Base-by-base conservation (phyloP, 53 echinoderm and acorn worm genomes). In the Echinometra lucunter region DNA sequence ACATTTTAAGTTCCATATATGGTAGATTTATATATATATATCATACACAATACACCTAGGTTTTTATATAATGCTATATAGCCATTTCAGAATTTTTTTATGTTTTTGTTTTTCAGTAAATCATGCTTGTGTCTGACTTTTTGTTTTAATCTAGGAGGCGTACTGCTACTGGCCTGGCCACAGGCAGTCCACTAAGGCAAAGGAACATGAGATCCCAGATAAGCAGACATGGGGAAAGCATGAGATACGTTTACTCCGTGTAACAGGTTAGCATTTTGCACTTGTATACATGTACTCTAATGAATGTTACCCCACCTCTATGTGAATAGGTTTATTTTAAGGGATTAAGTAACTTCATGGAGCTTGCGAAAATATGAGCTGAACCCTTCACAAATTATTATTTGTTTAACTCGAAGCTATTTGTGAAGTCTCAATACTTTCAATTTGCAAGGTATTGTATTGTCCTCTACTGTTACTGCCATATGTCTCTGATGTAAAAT, bases 171-270 rank as follows among this genome's bases (percentile, higher is more conserved):
- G 92, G 92, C 92, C 92, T 2, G 72, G 92, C 32, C 92, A 92
- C 67, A 58, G 44, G 70, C 92, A 92, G 23, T 92, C 66, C 15
- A 27, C 66, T 37, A 92, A 92, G 67, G 92, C 92, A 19, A 92
- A 92, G 92, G 69, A 40, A 42, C 92, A 92, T 66, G 92, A 92
- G 44, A 60, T 69, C 27, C 63, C 92, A 15, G 92, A 92, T 44
- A 92, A 92, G 67, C 92, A 92, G 72, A 67, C 92, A 17, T 92
- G 92, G 92, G 92, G 92, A 81, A 81, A 81, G 81, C 81, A 81
- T 81, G 81, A 81, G 81, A 81, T 81, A 81, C 81, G 81, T 81
- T 81, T 81, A 81, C 81, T 81, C 81, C 81, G 81, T 81, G 81
- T 81, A 81, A 81, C 81, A 44, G 81, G 81, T 81, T 81, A 81